Percentiles rank a stretch among this genome's conserved stretches.
Conservation (phyloP, 2,113 vertebrate genomes). For the Ellobius talpinus region DNA sequence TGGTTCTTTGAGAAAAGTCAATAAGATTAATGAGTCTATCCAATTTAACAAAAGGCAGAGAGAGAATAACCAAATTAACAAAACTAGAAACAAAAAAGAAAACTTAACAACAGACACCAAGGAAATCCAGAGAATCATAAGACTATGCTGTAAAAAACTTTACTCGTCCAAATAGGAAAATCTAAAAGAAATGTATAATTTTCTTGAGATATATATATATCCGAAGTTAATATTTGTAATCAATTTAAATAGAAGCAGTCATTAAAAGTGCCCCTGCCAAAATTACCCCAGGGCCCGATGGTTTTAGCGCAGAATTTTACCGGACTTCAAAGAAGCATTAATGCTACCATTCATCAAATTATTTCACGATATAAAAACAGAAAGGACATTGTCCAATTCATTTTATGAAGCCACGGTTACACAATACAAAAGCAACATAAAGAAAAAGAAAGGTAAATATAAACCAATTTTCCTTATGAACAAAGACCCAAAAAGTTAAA, state of each 20-base stretch:
- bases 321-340: neutral
- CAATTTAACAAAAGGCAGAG: neutral
- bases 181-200: neutral
- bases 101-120: neutral
- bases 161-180: neutral
- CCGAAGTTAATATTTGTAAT: neutral
- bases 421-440: neutral
- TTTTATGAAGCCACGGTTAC: neutral
- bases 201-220: no score
- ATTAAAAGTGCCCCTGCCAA: neutral
- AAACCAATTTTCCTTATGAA: neutral
- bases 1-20: neutral
- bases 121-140: neutral
- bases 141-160: neutral
- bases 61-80: neutral
- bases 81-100: neutral
- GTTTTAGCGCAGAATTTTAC: neutral
- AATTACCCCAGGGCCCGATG: neutral
- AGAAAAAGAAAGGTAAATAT: neutral
- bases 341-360: neutral
- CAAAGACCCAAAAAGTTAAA: neutral
- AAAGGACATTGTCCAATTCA: neutral
- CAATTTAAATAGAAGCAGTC: neutral
- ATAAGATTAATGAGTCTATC: neutral
- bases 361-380: neutral